Base-by-base conservation (phyloP, 2,797 vertebrate species). In the Danio albolineatus region DNA sequence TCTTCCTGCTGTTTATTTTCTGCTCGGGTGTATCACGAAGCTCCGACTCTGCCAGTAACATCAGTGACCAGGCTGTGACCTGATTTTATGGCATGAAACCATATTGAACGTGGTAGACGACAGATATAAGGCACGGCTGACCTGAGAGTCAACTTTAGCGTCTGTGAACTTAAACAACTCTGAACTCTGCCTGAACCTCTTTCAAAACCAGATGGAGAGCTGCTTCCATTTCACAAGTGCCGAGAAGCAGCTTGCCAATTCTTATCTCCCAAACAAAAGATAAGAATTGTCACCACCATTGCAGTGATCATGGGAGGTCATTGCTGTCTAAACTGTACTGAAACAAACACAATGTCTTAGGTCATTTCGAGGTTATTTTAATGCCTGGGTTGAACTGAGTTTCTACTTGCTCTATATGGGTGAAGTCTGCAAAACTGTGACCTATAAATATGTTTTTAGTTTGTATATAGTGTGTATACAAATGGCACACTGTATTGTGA, bases 141-240 rank as follows among this genome's bases (percentile, higher is more conserved):
- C 94, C 95, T 94, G 89, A 82, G 88, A 87, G 77, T 96, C 95
- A 98, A 94, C 93, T 92, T 88, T 83, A 89, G 91, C 90, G 89
- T 83, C 89, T 92, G 88, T 93, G 92, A 91, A 95, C 95, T 93
- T 93, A 92, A 95, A 95, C 92, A 95, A 86, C 73, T 86, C 86
- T 96, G 95, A 97, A 96, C 96, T 95, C 90, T 87, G 77, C 84
- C 77, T 95, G 95, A 97, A 97, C 96, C 92, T 92, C 64, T 65
- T 91, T 87, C 87, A 83, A 89, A 90, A 93, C 89, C 95, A 96
- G 94, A 96, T 95, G 95, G 94, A 91, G 94, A 95, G 93, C 85
- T 85, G 74, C 16, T 62, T 73, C 54, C 46, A 67, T 83, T 79
- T 83, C 77, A 53, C 78, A 80, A 83, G 67, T 48, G 43, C 69